Base-by-base conservation (phyloP, 2,888 invertebrate species). In the Ennomos erosarius region DNA sequence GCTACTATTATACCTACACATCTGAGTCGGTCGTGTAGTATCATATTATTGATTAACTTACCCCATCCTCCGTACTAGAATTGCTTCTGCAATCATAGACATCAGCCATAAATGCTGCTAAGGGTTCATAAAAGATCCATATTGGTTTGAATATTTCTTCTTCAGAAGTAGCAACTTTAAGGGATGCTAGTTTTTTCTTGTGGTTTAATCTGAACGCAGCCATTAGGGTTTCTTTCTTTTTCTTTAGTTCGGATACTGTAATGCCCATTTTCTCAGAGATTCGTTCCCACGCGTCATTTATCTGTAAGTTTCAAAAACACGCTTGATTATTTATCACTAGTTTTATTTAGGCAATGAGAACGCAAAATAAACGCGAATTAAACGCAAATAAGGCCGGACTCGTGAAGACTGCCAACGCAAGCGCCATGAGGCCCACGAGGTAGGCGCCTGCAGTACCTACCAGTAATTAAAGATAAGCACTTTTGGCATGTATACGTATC, bases 221-320 rank as follows among this genome's bases (percentile, higher is more conserved):
- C 51, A 57, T 51, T 11, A 57, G 33, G 8, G 51, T 57, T 34
- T 57, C 57, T 40, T 57, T 57, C 34, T 57, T 57, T 26, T 47
- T 57, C 26, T 57, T 57, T n/a, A 57, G 43, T 8, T 37, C 42
- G 3, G 37, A 33, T 10, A 57, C 36, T 10, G 52, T 11, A 11
- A 52, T 9, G 10, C 34, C 26, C 57, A 57, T 42, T 46, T 34
- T 37, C n/a, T 33, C 46, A 3, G 51, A 36, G 9, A 57, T 47
- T 0, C 57, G 51, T 0, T 51, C 47, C 57, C 57, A 57, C 10
- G 57, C 51, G 0, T 57, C 57, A 40, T 8, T 37, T 1, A 57
- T 12, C 57, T 57, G 11, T 9, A 54, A 16, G 10, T 16, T 37
- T 12, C n/a, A 4, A 47, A 16, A 37, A 6, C 16, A 47, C 10